Evolutionary conservation across 2,113 vertebrate genomes (phyloP).

Genomic region (Ellobius talpinus): DNA sequence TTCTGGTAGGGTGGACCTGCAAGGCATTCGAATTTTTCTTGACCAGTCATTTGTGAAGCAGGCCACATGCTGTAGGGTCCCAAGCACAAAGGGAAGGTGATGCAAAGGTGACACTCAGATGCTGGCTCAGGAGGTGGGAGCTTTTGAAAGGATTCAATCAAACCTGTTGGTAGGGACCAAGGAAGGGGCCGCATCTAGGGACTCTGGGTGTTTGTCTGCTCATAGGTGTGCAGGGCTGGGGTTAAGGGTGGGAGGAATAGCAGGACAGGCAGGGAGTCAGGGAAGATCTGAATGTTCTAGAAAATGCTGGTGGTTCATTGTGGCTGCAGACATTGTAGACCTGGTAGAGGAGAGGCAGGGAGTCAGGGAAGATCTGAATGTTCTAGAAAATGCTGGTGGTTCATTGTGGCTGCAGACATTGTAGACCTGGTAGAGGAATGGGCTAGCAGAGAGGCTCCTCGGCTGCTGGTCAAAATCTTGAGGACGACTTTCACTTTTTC

Average conservation of each 20-base stretch:
- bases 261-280: background rate
- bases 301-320: background rate
- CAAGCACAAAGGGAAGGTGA: background rate
- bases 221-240: background rate
- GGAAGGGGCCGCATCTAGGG: background rate
- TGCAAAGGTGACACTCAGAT: background rate
- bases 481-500: background rate
- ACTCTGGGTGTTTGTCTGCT: background rate
- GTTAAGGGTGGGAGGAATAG: background rate
- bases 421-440: background rate
- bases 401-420: background rate
- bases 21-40: background rate
- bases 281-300: background rate
- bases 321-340: background rate
- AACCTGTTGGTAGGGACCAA: background rate
- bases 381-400: slow-evolving; percentile 9
- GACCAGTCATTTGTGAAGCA: background rate
- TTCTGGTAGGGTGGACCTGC: background rate
- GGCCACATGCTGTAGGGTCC: background rate
- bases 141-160: background rate
- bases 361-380: background rate
- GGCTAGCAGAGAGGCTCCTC: background rate
- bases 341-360: background rate
- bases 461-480: background rate
- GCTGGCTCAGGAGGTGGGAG: background rate